Evolutionary conservation across 2,888 invertebrate genomes (phyloP), one percentile per base, ranked within the genome.

Genomic region (Apamea sordens): DNA sequence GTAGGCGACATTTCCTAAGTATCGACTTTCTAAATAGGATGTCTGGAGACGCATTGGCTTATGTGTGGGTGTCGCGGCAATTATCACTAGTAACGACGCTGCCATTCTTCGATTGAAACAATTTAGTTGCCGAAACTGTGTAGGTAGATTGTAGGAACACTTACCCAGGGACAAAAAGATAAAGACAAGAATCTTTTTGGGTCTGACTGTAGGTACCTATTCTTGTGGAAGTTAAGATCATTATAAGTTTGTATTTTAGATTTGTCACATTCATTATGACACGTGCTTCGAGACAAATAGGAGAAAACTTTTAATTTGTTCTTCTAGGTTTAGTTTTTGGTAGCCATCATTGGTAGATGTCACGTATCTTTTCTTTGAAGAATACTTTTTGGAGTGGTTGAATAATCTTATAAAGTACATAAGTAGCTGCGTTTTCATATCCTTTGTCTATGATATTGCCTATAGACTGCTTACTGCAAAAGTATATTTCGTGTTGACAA

Each of bases 31-130:
- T 11, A 53, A 41, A 32, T 80, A 44, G 4, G n/a, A 18, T 32
- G 32, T 13, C n/a, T 28, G 53, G 15, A 44, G 32, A 44, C 41
- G 10, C 41, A 50, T 61, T 79, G 36, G n/a, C 21, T 21, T 18
- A 28, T 0, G 79, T 65, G 79, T 69, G 79, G 78, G 61, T 10
- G 28, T 61, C 41, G 61, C 5, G n/a, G 28, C 44, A 76, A 53
- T 76, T 41, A 64, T 53, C 21, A n/a, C 13, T 67, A 36, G 15
- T 47, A 24, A 24, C 47, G 15, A 41, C 36, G 59, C n/a, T 56
- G 61, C 59, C 47, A 32, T 50, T 50, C 18, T 28, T 41, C 18
- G 36, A 74, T 61, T 56, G 18, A 28, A 50, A n/a, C 28, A 47
- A 65, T 65, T 78, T n/a, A 24, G n/a, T 65, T 65, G 36, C 47